Conservation (phyloP, 2,888 invertebrate genomes). For the Melanostoma scalare region DNA sequence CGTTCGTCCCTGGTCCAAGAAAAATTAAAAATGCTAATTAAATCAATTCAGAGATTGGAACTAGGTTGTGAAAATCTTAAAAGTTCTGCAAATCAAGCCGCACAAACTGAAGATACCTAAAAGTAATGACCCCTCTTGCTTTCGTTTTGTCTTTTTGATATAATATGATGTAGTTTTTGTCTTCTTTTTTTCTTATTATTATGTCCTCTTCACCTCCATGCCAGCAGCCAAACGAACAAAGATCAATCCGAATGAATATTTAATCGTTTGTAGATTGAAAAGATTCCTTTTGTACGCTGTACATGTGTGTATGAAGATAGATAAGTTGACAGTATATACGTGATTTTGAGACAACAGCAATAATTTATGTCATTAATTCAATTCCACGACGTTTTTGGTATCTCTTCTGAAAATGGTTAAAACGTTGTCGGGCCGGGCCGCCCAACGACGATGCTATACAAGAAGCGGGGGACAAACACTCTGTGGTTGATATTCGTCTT, state of each 20-base stretch:
- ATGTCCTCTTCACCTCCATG: slow-evolving; percentile 27
- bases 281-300: slow-evolving; percentile 45
- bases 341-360: slow-evolving; percentile 68
- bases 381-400: slow-evolving; percentile 65
- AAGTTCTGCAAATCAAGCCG: slow-evolving; percentile 33
- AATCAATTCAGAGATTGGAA: slow-evolving; percentile 40
- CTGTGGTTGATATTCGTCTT: slow-evolving; percentile 22
- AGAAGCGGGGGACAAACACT: neutral
- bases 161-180: slow-evolving; percentile 11
- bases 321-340: slow-evolving; percentile 60
- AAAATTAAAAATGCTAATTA: slow-evolving; percentile 53
- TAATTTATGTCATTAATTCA: slow-evolving; percentile 72
- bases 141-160: slow-evolving; percentile 16
- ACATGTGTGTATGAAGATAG: slow-evolving; percentile 45
- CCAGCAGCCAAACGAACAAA: slow-evolving; percentile 47
- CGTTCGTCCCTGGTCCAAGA: neutral
- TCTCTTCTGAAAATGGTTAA: slow-evolving; percentile 63
- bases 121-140: slow-evolving; percentile 45
- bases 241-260: slow-evolving; percentile 71
- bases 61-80: neutral
- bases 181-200: neutral
- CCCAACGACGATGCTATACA: slow-evolving; percentile 14
- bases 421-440: slow-evolving; percentile 23
- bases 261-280: slow-evolving; percentile 62
- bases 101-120: slow-evolving; percentile 17